Base-by-base conservation (phyloP, 2,113 vertebrate species). In the Clarias batrachus region DNA sequence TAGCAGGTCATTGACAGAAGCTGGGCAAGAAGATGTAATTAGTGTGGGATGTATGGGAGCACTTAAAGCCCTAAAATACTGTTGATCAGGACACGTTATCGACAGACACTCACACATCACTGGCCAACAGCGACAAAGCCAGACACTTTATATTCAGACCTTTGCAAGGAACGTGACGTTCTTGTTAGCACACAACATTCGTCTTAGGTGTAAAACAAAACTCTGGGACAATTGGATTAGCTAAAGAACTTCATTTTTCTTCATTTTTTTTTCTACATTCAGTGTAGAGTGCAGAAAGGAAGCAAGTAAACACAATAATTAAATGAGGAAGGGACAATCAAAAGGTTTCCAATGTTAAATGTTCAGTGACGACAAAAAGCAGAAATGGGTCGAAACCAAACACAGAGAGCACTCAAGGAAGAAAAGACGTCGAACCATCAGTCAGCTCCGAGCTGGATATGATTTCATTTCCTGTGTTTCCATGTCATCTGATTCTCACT, bases 71-170 rank as follows among this genome's bases (percentile, higher is more conserved):
- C 86, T 91, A 89, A 92, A 92, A 93, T 92, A 89, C 85, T 90
- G 92, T 91, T 93, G 92, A 93, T 94, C 92, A 92, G 88, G 80
- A 54, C 10, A 83, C 82, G 65, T 85, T 92, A 93, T 92, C 91
- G 93, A 92, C 90, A 88, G 87, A 79, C 79, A 74, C 84, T 79
- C 86, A 87, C 71, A 88, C 81, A 85, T 78, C 56, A 71, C 88
- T 71, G 80, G 85, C 85, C 86, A 82, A 84, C 86, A 90, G 88
- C 71, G 37, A 86, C 76, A 86, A 59, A 82, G 62, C 71, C 81
- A n/a, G 60, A 77, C 83, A 23, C 73, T 88, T 87, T 78, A 80
- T 89, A 87, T 85, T 27, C 84, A 52, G n/a, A 52, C 25, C 66
- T 85, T 71, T 85, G 30, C 52, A 30, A 65, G 77, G 85, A 66